These are phyloP conservation scores for Monopis laevigella DNA, from an alignment of 2,888 invertebrate genomes.

Conservation along the genomic window DNA sequence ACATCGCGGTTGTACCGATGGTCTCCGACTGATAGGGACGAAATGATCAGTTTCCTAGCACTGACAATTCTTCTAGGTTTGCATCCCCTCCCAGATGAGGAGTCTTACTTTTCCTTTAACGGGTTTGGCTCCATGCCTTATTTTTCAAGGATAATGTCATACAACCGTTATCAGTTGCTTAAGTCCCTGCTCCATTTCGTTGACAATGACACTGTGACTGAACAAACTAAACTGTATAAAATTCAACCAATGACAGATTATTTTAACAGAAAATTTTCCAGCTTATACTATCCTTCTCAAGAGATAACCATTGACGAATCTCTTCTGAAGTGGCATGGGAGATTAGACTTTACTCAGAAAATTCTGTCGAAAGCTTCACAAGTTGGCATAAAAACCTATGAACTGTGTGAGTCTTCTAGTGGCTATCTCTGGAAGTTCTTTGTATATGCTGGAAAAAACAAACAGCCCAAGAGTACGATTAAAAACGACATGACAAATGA, in stretches of 20 bases:
- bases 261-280: too few relatives aligned
- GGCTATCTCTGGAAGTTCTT: too few relatives aligned
- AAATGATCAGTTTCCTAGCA: neutral
- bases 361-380: neutral
- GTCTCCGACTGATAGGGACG: too few relatives aligned
- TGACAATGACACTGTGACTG: constrained; percentile 1
- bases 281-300: too few relatives aligned
- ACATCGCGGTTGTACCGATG: constrained; percentile 11
- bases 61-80: constrained; percentile 3
- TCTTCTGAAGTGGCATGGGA: too few relatives aligned
- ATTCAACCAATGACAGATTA: too few relatives aligned
- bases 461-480: neutral
- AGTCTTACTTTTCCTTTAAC: constrained; percentile 9
- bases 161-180: too few relatives aligned
- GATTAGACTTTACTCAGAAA: neutral
- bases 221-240: too few relatives aligned
- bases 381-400: neutral
- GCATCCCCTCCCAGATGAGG: constrained; percentile 8
- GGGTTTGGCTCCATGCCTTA: constrained; percentile 9
- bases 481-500: neutral
- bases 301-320: too few relatives aligned
- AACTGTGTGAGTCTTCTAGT: too few relatives aligned
- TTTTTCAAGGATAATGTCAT: constrained; percentile 11
- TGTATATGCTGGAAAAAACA: too few relatives aligned
- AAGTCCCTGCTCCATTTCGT: too few relatives aligned